Evolutionary conservation across 1,140 invertebrate species (phyloP), one percentile per base, ranked within the genome.

Genomic region (Luehdorfia chinensis): DNA sequence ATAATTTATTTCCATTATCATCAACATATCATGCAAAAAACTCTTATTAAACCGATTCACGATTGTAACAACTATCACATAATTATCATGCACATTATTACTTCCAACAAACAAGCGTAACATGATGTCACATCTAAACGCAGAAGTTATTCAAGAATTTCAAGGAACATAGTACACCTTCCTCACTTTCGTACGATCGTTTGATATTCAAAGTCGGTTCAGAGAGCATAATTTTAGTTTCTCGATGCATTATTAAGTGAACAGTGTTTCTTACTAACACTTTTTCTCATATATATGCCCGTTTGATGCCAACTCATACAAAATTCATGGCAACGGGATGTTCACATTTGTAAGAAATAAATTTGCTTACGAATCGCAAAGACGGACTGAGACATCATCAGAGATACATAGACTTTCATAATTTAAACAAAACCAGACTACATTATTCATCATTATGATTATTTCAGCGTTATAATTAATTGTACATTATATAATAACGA

Each of bases 51-150:
- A 36, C 15, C 11, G 18, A 15, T 8, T 9, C 8, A 30, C 6
- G 19, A 21, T 21, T 21, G 19, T 1, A 9, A 8, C 34, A 37
- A 37, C 34, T 19, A 12, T 34, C 16, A 23, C 18, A 2, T 12
- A 23, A 37, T 37, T 37, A 37, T n/a, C 5, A 37, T 37, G n/a
- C n/a, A n/a, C n/a, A n/a, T n/a, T n/a, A n/a, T n/a, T n/a, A 19
- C 34, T 11, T 37, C 18, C 4, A 7, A 37, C 9, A 21, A 37
- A 9, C 18, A 16, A 37, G n/a, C 34, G 34, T 23, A 37, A 37
- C 34, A 37, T 37, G 34, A 37, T 37, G 34, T 37, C 34, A n/a
- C n/a, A 37, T 37, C 34, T 37, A 11, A 37, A 37, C 34, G 16
- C 11, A 30, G 8, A 37, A 37, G 18, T 37, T 37, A 37, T 37